phyloP scores from a whole-genome alignment of 2,888 invertebrate genomes.

The Atrina japonica region DNA sequence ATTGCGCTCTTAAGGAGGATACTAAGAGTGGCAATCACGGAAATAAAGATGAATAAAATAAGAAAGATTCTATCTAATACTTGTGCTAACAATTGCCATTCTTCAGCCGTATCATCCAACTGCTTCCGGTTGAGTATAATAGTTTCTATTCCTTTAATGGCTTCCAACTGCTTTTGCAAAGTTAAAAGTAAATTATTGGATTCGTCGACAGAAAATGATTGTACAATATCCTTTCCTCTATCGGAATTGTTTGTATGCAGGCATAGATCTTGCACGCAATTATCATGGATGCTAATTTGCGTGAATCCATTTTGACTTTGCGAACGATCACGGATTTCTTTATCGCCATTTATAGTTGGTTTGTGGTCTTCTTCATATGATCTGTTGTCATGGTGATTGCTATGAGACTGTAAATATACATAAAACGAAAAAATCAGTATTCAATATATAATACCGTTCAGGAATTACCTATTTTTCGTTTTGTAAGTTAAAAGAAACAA shows the following conservation, averaged over 20 bases:
- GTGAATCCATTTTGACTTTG: neutral
- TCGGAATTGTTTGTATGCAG: too few species aligned
- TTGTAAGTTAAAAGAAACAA: too few species aligned
- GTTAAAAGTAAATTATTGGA: slow-evolving; percentile 12
- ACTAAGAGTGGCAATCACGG: slow-evolving; percentile 48
- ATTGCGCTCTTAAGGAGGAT: slow-evolving; percentile 45
- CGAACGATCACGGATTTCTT: neutral
- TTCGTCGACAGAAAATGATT: too few species aligned
- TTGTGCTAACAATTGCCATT: slow-evolving; percentile 60
- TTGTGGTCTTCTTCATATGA: slow-evolving; percentile 3
- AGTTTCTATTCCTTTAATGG: slow-evolving; percentile 50
- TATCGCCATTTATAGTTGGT: neutral
- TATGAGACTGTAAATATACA: slow-evolving; percentile 3
- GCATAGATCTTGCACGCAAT: too few species aligned
- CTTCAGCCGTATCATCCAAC: slow-evolving; percentile 47
- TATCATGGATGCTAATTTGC: too few species aligned
- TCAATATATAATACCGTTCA: too few species aligned
- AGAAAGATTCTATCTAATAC: slow-evolving; percentile 60
- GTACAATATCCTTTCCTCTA: too few species aligned
- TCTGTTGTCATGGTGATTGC: slow-evolving; percentile 14
- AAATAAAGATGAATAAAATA: slow-evolving; percentile 51
- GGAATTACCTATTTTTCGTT: too few species aligned
- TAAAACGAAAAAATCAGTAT: neutral
- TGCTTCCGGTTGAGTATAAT: slow-evolving; percentile 46
- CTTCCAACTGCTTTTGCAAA: slow-evolving; percentile 54